Percentiles rank a stretch among this genome's conserved stretches.
These are phyloP conservation scores for Natator depressus DNA, from an alignment of 2,113 vertebrate genomes.

Conservation along the genomic window DNA sequence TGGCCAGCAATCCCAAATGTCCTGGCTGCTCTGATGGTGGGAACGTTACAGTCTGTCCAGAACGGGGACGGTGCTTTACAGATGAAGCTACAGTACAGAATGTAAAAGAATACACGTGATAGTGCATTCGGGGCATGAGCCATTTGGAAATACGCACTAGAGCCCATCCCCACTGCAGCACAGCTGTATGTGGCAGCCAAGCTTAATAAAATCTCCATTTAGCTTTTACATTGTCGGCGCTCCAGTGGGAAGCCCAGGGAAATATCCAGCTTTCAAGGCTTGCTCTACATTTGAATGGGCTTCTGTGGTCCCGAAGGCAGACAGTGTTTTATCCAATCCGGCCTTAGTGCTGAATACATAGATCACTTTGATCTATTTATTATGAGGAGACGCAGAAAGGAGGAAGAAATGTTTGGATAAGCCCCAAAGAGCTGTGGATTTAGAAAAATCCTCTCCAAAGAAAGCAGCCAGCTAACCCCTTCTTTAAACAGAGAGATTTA, in stretches of 20 bases:
- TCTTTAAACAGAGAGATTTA: accelerated
- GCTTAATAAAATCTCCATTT: background rate
- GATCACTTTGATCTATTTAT: conserved; percentile 19
- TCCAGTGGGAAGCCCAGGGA: background rate
- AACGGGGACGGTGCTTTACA: background rate
- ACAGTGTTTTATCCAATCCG: background rate
- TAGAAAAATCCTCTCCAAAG: background rate
- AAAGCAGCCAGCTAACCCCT: background rate
- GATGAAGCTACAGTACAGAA: background rate
- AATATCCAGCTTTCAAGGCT: background rate
- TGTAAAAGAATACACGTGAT: background rate
- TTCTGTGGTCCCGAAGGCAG: background rate
- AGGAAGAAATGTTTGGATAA: background rate
- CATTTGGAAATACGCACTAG: background rate
- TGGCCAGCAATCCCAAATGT: background rate
- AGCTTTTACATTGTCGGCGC: background rate
- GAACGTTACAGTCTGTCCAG: background rate
- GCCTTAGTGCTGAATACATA: conserved; percentile 10
- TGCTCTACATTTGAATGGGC: background rate
- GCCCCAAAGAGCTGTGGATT: background rate
- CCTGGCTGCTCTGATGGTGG: background rate
- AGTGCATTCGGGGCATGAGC: background rate
- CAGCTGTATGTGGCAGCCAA: background rate
- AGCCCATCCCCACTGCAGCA: background rate
- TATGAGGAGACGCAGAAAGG: background rate